Conservation (phyloP, 2,888 invertebrate species). For the Calameuta filiformis region DNA sequence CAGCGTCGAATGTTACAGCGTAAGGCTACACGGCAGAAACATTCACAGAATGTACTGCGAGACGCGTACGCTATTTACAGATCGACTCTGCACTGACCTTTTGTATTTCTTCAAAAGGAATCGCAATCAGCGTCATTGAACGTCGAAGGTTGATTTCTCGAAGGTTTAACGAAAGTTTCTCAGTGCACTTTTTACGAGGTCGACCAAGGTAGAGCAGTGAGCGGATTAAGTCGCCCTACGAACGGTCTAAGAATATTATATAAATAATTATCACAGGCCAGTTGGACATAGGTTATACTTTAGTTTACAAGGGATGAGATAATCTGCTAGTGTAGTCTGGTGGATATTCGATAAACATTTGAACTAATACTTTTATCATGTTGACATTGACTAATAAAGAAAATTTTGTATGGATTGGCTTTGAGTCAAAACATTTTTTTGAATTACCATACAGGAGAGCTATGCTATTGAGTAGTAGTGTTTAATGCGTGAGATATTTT, state of each 20-base stretch:
- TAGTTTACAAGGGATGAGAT: neutral
- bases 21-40: neutral
- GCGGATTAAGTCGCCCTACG: neutral
- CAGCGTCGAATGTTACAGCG: neutral
- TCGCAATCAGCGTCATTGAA: neutral
- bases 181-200: neutral
- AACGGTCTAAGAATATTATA: neutral
- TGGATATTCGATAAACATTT: neutral
- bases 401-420: neutral
- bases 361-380: neutral
- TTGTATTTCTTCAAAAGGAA: neutral
- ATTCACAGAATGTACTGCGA: neutral
- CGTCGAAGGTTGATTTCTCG: neutral
- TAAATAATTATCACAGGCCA: neutral
- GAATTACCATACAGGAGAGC: neutral
- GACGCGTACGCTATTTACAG: neutral
- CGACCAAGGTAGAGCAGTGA: neutral
- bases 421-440: neutral
- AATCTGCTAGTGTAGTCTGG: neutral
- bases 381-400: neutral
- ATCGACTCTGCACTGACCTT: neutral
- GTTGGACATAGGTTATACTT: neutral
- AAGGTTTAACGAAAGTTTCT: neutral
- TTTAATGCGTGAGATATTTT: neutral
- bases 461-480: neutral